A percentile compares a stretch with the other conserved stretches of the same genome.
Evolutionary conservation across 1,140 invertebrate species (phyloP).

Genomic region (Cydia fagiglandana): DNA sequence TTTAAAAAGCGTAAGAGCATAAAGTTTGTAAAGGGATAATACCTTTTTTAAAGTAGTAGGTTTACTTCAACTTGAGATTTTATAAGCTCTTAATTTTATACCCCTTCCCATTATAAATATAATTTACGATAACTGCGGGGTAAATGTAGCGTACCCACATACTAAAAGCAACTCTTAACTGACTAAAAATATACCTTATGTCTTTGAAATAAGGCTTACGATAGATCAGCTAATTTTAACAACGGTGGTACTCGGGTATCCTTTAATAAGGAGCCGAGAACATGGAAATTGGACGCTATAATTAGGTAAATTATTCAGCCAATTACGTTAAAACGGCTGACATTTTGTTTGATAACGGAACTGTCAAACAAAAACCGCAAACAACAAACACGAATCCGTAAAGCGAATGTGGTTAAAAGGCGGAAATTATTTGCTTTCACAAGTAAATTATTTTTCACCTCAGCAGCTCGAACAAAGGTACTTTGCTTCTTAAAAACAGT

Average conservation of each 20-base stretch:
- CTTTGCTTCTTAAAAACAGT: too few species aligned
- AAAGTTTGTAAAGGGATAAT: not conserved
- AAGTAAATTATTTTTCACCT: not conserved
- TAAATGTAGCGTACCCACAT: not conserved
- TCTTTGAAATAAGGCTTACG: not conserved
- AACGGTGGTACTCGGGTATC: not conserved
- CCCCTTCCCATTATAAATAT: slow-evolving; percentile 15
- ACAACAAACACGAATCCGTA: not conserved
- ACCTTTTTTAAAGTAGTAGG: not conserved
- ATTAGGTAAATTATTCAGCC: slow-evolving; percentile 18
- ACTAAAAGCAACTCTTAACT: not conserved
- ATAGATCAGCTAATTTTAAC: not conserved
- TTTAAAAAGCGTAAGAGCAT: not conserved
- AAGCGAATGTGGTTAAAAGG: slow-evolving; percentile 9
- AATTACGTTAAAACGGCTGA: not conserved
- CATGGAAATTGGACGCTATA: slow-evolving; percentile 6
- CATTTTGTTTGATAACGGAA: slow-evolving; percentile 7
- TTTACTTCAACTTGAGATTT: slow-evolving; percentile 3
- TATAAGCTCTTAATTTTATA: slow-evolving; percentile 17
- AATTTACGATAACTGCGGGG: slow-evolving; percentile 12
- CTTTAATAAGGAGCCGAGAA: slow-evolving; percentile 10
- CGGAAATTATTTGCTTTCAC: slow-evolving; percentile 28
- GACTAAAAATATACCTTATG: not conserved
- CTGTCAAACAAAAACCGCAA: not conserved
- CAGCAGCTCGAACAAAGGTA: too few species aligned